Conservation (phyloP, 37 sponge, comb jelly and placozoan genomes). For the Halichondria panicea region DNA sequence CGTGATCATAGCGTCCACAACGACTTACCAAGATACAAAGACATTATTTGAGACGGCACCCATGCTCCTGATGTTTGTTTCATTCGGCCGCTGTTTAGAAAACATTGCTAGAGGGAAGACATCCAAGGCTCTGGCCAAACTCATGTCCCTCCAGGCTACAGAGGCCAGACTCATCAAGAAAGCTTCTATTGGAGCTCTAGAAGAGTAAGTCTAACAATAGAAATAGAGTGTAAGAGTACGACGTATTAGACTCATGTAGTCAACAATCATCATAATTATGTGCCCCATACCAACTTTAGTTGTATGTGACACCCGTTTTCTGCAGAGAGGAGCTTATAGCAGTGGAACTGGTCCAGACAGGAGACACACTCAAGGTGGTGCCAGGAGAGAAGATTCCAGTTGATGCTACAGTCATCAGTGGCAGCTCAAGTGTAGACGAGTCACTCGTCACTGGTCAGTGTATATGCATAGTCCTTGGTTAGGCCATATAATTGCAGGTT, state of each 20-base stretch:
- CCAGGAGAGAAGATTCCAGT: slow-evolving; percentile 93
- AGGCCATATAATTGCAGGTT: too few species aligned
- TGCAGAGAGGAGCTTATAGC: slow-evolving; percentile 78
- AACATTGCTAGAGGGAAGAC: slow-evolving; percentile 87
- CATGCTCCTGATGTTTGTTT: slow-evolving; percentile 82
- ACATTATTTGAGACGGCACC: slow-evolving; percentile 84
- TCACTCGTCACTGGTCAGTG: slow-evolving; percentile 87
- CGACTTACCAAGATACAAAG: neutral
- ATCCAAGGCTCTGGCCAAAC: slow-evolving; percentile 80
- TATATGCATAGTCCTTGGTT: too few species aligned
- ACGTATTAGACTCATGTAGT: neutral
- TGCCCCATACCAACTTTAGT: neutral
- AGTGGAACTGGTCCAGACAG: slow-evolving; percentile 80
- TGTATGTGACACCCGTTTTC: neutral
- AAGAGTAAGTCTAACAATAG: neutral
- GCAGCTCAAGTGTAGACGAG: slow-evolving; percentile 78
- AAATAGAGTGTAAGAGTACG: neutral
- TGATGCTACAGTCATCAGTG: slow-evolving; percentile 78
- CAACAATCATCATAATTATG: neutral
- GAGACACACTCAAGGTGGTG: slow-evolving; percentile 80
- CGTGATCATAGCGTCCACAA: neutral
- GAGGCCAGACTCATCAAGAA: slow-evolving; percentile 65
- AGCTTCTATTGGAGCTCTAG: slow-evolving; percentile 17
- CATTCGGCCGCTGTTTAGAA: slow-evolving; percentile 82
- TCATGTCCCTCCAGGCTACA: slow-evolving; percentile 78